Conservation (phyloP, 2,888 invertebrate genomes). For the Ctena decussata region DNA sequence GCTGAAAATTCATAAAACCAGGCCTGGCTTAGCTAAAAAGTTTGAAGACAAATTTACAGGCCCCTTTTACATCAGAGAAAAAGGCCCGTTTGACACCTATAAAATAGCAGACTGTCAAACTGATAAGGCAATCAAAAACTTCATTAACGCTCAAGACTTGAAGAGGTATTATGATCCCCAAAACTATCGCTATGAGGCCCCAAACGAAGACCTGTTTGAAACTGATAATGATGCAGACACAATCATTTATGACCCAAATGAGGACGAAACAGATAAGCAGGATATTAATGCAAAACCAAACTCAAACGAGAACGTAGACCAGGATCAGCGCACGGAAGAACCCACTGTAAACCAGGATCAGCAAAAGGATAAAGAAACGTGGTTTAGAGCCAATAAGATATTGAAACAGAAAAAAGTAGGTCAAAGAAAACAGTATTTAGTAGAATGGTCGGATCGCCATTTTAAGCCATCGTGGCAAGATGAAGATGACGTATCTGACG, state of each 20-base stretch:
- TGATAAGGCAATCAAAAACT: constrained; percentile 11
- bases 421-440: constrained; percentile 6
- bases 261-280: background rate
- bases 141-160: constrained; percentile 24
- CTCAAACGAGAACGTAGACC: background rate
- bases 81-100: constrained; percentile 24
- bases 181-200: constrained; percentile 1
- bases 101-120: constrained; percentile 16
- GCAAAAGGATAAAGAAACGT: too few species aligned
- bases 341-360: background rate
- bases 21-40: constrained; percentile 7
- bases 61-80: background rate
- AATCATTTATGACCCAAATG: background rate
- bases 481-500: constrained; percentile 22
- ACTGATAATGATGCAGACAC: background rate
- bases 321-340: background rate
- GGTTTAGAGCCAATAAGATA: too few species aligned
- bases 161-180: constrained; percentile 27
- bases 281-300: background rate
- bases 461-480: constrained; percentile 11
- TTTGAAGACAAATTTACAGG: constrained; percentile 29
- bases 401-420: background rate
- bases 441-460: constrained; percentile 17
- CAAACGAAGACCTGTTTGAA: background rate
- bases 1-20: constrained; percentile 23